Evolutionary conservation across 2,888 invertebrate genomes (phyloP), one percentile per base, ranked within the genome.

Genomic region (Toxonevra muliebris): DNA sequence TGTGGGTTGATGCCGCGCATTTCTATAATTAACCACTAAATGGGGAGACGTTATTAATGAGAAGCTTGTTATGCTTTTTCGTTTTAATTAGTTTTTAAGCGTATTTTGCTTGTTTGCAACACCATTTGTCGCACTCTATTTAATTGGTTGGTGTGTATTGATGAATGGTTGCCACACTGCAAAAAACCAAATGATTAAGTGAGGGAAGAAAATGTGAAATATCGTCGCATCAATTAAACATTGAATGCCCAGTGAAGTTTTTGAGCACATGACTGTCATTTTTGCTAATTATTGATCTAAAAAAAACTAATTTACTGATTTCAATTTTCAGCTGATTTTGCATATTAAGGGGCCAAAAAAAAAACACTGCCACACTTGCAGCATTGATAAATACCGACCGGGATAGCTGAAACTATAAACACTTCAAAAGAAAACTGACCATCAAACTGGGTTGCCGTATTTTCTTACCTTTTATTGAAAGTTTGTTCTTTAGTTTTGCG

Each of bases 11-110:
- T 42, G 63, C 65, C 65, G 66, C 55, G 67, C 68, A 68, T 74
- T 66, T 71, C 80, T 80, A 82, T 82, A 82, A 82, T 82, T 82
- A 82, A 80, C 80, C 82, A 75, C 80, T 81, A 77, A 80, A 73
- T 79, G 72, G 72, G 62, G 75, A 78, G 76, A 66, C 71, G 70
- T 72, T 71, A 73, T 80, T 77, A 78, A 77, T 82, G 77, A 78
- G 80, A 76, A 76, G 78, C 80, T 80, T 80, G 76, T 77, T 80
- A 79, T 79, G 76, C 76, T 73, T 75, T 79, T 77, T 77, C 77
- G 72, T 77, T 79, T 79, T 79, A 80, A 79, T 80, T 80, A 78
- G 78, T 76, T 79, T 67, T 78, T 77, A 78, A 81, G 77, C 77
- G 61, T 65, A 69, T 62, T 58, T 63, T 75, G 72, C 77, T 76